Evolutionary conservation across 2,888 invertebrate species (phyloP).

Genomic region (Melinaea menophilus): DNA sequence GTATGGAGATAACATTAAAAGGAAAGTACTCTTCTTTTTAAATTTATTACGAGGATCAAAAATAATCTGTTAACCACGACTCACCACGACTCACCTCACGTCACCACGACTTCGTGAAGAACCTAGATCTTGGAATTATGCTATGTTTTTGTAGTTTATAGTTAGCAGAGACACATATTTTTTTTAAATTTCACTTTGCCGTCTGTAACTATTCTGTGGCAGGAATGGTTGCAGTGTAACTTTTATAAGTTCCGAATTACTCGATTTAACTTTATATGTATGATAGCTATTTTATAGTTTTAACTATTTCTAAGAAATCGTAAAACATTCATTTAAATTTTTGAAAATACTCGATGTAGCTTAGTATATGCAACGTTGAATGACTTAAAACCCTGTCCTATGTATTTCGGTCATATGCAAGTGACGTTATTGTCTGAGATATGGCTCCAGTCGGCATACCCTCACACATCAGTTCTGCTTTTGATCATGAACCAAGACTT

Average conservation of each 20-base stretch:
- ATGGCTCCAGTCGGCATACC: slow-evolving; percentile 15
- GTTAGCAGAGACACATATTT: slow-evolving; percentile 7
- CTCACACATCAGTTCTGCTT: slow-evolving; percentile 10
- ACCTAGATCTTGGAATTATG: slow-evolving; percentile 21
- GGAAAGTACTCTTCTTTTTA: too few relatives aligned
- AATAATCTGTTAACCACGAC: not conserved
- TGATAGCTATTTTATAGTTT: too few relatives aligned
- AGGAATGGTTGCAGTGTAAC: not conserved
- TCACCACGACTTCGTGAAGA: slow-evolving; percentile 9
- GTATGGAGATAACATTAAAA: too few relatives aligned
- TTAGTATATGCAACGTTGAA: not conserved
- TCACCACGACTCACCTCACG: slow-evolving; percentile 2
- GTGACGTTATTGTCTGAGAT: slow-evolving; percentile 25
- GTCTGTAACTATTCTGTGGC: not conserved
- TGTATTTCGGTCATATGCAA: slow-evolving; percentile 24
- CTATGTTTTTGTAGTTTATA: slow-evolving; percentile 10
- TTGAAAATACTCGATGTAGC: too few relatives aligned
- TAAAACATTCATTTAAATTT: too few relatives aligned
- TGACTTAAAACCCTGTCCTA: slow-evolving; percentile 13
- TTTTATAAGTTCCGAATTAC: not conserved
- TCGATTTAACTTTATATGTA: too few relatives aligned
- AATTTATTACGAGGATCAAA: too few relatives aligned
- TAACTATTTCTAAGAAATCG: too few relatives aligned
- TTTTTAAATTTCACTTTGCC: slow-evolving; percentile 2
- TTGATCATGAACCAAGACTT: slow-evolving; percentile 7